These are phyloP conservation scores for Albula glossodonta DNA, from an alignment of 2,113 vertebrate species.

Conservation along the genomic window DNA sequence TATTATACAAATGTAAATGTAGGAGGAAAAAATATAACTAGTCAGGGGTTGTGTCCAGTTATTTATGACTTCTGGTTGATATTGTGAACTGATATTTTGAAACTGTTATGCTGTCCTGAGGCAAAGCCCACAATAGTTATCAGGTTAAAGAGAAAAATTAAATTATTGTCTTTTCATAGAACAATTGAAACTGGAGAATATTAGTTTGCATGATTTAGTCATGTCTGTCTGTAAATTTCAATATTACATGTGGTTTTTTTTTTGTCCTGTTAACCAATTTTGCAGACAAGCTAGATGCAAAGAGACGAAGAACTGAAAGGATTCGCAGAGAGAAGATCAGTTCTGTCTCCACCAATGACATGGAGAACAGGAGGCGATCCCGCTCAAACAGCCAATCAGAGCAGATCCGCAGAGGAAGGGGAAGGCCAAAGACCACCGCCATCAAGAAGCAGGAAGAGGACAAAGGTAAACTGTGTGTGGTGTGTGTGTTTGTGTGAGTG, in stretches of 20 bases:
- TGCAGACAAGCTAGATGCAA: slow-evolving; percentile 87
- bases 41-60: too few relatives aligned
- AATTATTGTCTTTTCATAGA: background rate
- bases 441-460: slow-evolving; percentile 94
- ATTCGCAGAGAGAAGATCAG: slow-evolving; percentile 88
- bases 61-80: too few relatives aligned
- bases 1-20: too few relatives aligned
- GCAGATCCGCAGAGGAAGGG: slow-evolving; percentile 87
- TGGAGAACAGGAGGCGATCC: slow-evolving; percentile 87
- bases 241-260: background rate
- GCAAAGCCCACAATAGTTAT: too few relatives aligned
- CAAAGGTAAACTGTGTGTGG: slow-evolving; percentile 75
- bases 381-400: slow-evolving; percentile 92
- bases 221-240: background rate
- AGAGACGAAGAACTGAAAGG: slow-evolving; percentile 90
- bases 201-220: too few relatives aligned
- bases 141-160: too few relatives aligned
- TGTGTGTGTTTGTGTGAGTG: background rate
- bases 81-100: too few relatives aligned
- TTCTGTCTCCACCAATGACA: slow-evolving; percentile 80
- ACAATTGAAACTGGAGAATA: background rate
- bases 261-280: slow-evolving; percentile 3
- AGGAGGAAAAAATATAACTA: too few relatives aligned
- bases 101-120: too few relatives aligned
- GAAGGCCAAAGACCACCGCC: slow-evolving; percentile 88